Base-by-base conservation (phyloP, 2,797 vertebrate species). In the Eospalax fontanierii region DNA sequence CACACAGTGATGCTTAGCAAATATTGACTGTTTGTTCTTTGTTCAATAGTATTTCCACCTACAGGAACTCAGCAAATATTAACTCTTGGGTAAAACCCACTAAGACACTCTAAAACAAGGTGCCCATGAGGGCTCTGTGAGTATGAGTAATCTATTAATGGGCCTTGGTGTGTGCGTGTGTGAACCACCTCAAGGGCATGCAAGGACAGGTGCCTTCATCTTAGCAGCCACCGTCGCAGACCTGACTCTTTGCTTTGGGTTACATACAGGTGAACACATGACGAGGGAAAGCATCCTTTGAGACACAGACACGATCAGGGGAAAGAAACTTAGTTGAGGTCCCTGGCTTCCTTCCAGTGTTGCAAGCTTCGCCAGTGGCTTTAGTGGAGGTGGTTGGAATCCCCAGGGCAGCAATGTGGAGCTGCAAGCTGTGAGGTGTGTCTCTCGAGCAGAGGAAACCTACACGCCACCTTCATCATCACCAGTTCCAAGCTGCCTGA, bases 11-110 rank as follows among this genome's bases (percentile, higher is more conserved):
- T 38, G 54, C 26, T 79, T n/a, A 40, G 63, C 87, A 79, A 97
- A 95, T 94, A 95, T 82, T 88, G 85, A 87, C 85, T 6, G 21
- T 89, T 71, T 63, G 33, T 65, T 85, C 82, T 90, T 71, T 43
- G 83, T 33, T 68, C 33, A 22, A 9, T 79, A 63, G 68, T 0
- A 1, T 35, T 38, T 83, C 79, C 26, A 21, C 61, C 57, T 33
- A 15, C 0, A 2, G 10, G 71, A 94, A 40, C 21, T 92, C 83
- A 74, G 78, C 82, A 93, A 92, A 90, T 61, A 93, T 76, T 71
- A 84, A 43, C 57, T 43, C 43, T 87, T 65, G 14, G n/a, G 65
- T 66, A 35, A 87, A 68, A 59, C 50, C 57, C 70, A 80, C 83
- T 15, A 50, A 91, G 84, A 63, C 28, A 1, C 70, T 26, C 43